Percentiles rank a stretch among this genome's conserved stretches.
phyloP scores from a whole-genome alignment of 2,113 vertebrate species.

The Morphnarchus princeps region DNA sequence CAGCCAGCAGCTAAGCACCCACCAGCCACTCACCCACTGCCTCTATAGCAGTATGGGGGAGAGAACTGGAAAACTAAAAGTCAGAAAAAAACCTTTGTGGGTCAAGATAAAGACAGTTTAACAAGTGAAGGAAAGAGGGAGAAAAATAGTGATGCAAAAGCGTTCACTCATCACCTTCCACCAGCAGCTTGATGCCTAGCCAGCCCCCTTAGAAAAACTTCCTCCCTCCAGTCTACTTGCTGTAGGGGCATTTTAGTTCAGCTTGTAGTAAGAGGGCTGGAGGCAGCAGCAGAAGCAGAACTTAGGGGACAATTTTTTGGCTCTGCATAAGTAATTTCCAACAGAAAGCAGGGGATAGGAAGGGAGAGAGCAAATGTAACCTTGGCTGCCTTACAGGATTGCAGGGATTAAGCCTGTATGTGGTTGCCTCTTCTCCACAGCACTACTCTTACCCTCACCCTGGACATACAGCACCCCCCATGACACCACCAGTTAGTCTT shows the following conservation, averaged over 20 bases:
- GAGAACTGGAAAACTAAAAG: neutral
- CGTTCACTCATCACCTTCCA: neutral
- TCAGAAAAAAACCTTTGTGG: neutral
- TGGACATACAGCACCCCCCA: neutral
- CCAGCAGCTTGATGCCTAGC: neutral
- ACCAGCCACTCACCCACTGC: neutral
- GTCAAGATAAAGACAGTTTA: neutral
- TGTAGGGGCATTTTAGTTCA: neutral
- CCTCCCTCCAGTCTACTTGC: no score
- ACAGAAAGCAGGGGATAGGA: neutral
- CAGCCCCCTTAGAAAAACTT: neutral
- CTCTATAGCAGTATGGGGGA: no score
- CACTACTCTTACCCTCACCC: neutral
- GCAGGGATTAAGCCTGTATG: neutral
- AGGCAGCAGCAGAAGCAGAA: neutral
- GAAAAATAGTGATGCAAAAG: neutral
- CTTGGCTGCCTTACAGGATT: neutral
- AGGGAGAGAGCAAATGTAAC: neutral
- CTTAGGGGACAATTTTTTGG: neutral
- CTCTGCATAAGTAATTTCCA: neutral
- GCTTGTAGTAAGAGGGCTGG: neutral
- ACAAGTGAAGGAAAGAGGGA: neutral
- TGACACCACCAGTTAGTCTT: fast-evolving
- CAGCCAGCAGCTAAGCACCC: neutral
- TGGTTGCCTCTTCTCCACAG: neutral